A percentile compares a stretch with the other conserved stretches of the same genome.
phyloP scores from a whole-genome alignment of 2,888 invertebrate genomes.

The Sarcophaga subvicina region DNA sequence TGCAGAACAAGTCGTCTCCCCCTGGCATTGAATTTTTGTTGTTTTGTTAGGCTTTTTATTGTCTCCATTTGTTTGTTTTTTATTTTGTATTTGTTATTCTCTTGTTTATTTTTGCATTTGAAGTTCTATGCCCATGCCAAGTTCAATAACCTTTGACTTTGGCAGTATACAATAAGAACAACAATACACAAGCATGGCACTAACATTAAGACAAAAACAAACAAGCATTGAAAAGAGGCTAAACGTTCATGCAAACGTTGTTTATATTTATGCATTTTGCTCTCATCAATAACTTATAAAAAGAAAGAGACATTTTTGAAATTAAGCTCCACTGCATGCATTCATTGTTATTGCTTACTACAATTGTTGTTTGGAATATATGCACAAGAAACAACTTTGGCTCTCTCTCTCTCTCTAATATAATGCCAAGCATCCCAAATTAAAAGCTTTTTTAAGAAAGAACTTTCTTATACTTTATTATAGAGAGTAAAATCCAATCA shows the following conservation, averaged over 20 bases:
- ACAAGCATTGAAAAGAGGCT: slow-evolving; percentile 33
- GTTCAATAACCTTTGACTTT: slow-evolving; percentile 79
- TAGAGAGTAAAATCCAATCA: no score
- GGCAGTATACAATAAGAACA: slow-evolving; percentile 57
- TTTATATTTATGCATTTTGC: slow-evolving; percentile 33
- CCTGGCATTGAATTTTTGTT: slow-evolving; percentile 77
- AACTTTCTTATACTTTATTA: neutral
- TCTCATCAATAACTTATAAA: slow-evolving; percentile 32
- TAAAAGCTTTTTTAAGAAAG: slow-evolving; percentile 46
- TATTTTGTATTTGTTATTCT: slow-evolving; percentile 23
- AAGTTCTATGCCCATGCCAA: slow-evolving; percentile 71
- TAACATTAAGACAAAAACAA: slow-evolving; percentile 48
- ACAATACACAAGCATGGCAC: slow-evolving; percentile 41
- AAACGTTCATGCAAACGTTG: slow-evolving; percentile 27
- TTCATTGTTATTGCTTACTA: neutral
- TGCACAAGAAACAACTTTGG: slow-evolving; percentile 17
- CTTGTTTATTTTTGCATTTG: slow-evolving; percentile 71
- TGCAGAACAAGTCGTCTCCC: slow-evolving; percentile 69
- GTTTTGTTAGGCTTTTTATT: slow-evolving; percentile 44
- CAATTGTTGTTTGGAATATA: neutral
- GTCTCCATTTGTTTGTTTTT: slow-evolving; percentile 11
- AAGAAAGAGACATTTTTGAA: slow-evolving; percentile 25
- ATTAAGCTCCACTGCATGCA: slow-evolving; percentile 32
- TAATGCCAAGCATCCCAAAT: slow-evolving; percentile 34
- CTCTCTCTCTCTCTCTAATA: slow-evolving; percentile 34